Percentiles rank a stretch among this genome's conserved stretches.
Conservation (phyloP, 64 coral and sea anemone species). For the Orbicella faveolata region DNA sequence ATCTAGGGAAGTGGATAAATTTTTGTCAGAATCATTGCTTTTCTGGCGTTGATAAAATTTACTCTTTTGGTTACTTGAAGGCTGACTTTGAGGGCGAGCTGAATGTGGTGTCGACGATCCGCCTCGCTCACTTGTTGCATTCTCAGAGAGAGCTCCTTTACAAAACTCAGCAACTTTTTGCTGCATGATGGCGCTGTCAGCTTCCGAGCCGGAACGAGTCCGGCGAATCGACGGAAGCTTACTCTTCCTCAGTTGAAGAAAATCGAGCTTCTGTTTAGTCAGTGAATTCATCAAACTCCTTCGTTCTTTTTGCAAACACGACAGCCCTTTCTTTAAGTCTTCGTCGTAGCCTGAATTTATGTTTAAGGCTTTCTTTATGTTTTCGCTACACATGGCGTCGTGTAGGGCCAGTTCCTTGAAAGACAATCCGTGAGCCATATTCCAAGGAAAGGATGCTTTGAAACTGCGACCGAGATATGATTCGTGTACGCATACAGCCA, state of each 20-base stretch:
- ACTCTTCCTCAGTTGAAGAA: not conserved
- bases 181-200: not conserved
- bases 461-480: not conserved
- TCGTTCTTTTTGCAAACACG: not conserved
- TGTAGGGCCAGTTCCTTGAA: not conserved
- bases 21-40: not conserved
- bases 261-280: constrained; percentile 1
- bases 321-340: not conserved
- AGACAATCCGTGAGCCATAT: not conserved
- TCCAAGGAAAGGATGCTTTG: not conserved
- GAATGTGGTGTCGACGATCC: not conserved
- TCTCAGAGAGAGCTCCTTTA: not conserved
- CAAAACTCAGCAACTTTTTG: constrained; percentile 1
- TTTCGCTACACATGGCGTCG: not conserved
- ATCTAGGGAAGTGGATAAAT: not conserved
- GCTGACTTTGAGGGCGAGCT: not conserved
- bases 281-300: not conserved
- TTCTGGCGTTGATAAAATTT: not conserved
- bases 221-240: not conserved
- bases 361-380: not conserved
- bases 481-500: too few relatives aligned
- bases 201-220: not conserved
- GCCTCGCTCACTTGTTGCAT: not conserved
- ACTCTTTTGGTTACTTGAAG: not conserved
- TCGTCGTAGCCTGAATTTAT: not conserved